Evolutionary conservation across 2,797 vertebrate genomes (phyloP).

Genomic region (Pelochelys cantorii): DNA sequence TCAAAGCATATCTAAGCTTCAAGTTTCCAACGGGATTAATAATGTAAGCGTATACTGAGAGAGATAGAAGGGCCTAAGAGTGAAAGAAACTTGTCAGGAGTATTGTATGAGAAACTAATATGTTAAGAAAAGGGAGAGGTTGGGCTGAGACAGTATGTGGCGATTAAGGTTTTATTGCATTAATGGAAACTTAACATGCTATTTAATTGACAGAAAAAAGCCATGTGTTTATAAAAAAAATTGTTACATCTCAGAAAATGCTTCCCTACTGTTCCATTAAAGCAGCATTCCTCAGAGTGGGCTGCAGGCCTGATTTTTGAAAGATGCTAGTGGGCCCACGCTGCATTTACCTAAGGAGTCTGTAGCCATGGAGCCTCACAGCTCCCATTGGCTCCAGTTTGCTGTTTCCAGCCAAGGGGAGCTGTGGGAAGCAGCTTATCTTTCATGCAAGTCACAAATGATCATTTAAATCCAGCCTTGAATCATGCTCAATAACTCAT

Average conservation of each 20-base stretch:
- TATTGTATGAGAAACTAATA: rapidly evolving
- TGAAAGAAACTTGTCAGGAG: not conserved
- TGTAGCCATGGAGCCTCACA: no score
- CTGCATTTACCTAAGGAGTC: no score
- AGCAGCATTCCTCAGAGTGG: not conserved
- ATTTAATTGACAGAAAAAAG: not conserved
- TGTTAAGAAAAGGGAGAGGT: not conserved
- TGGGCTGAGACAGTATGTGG: not conserved
- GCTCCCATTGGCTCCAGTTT: no score
- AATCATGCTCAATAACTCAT: not conserved
- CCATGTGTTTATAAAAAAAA: not conserved
- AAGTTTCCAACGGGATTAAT: not conserved
- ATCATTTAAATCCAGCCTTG: not conserved
- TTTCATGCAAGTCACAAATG: not conserved
- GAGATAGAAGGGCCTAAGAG: not conserved
- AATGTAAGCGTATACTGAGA: rapidly evolving
- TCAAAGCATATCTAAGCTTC: not conserved
- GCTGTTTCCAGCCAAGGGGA: no score
- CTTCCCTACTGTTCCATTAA: not conserved
- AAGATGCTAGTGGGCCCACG: no score
- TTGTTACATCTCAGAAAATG: not conserved
- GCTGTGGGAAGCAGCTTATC: not conserved
- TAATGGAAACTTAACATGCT: not conserved
- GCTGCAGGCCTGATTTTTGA: no score
- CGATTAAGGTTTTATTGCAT: not conserved